Evolutionary conservation across 2,797 vertebrate genomes (phyloP), one percentile per base, ranked within the genome.

Genomic region (Sebastes reedi): DNA sequence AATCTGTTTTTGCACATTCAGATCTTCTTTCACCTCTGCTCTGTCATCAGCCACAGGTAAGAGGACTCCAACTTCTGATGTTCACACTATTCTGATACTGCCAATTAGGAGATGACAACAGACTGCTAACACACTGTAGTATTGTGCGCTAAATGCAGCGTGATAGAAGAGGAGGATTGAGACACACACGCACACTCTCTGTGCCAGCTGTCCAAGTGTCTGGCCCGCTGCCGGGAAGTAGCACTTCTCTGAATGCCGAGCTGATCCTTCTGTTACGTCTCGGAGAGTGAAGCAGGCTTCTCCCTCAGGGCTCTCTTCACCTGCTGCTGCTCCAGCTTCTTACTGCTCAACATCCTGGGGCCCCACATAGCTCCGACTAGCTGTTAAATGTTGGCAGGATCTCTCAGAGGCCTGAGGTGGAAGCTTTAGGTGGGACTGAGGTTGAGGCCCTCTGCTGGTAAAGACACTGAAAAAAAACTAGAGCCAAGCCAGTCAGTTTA

Each of bases 221-320:
- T 91, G 95, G 93, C 86, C 74, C 27, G 73, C 79, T 89, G 93
- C 94, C 92, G 32, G 88, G 70, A 88, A 91, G 93, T 87, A 90
- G 91, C 84, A 86, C 87, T 93, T 90, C 82, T 87, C 82, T 32
- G 85, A 77, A 94, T 94, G 87, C 91, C 92, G 70, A 30, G 52
- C 81, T 88, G 80, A 93, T 93, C 93, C 91, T 87, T 89, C 77
- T 89, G 91, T 90, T 91, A 75, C 75, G 71, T 94, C 91, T 93
- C 52, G 2, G 75, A 69, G 83, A 86, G 80, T 18, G 61, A 76
- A 83, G 79, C 65, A 86, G 79, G 76, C 87, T 75, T 79, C 70
- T 85, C 93, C 93, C 93, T 75, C 77, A 81, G 87, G 91, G 83
- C 85, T 42, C 55, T 58, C 80, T 68, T 94, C 93, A 94, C 93